Percentiles rank a stretch among this genome's conserved stretches.
Evolutionary conservation across 2,113 vertebrate species (phyloP).

Genomic region (Steatornis caripensis): DNA sequence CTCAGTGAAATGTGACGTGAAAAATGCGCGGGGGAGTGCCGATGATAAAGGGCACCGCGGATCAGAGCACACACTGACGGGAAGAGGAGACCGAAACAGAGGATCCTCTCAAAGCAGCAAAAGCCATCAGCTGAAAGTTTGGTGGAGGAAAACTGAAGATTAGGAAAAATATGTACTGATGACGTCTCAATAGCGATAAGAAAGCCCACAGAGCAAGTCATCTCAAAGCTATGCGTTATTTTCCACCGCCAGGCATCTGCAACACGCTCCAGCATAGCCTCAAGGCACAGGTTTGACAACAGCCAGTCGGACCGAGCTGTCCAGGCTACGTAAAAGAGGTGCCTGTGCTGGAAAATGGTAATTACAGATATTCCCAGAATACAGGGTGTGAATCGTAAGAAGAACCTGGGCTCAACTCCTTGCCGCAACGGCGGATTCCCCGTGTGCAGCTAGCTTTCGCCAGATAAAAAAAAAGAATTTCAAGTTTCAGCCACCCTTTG

Average conservation of each 20-base stretch:
- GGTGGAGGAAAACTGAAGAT: neutral
- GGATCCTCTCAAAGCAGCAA: neutral
- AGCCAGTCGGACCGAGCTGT: neutral
- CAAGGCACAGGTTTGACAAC: neutral
- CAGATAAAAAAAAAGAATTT: neutral
- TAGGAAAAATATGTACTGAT: neutral
- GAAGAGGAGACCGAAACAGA: neutral
- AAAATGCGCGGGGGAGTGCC: neutral
- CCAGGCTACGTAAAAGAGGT: neutral
- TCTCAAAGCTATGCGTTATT: neutral
- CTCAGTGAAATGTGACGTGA: neutral
- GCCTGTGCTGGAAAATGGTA: neutral
- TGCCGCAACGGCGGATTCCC: neutral
- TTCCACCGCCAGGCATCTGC: neutral
- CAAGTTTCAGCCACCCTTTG: neutral
- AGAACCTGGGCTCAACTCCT: neutral
- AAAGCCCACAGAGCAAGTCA: neutral
- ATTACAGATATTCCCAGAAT: neutral
- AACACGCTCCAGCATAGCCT: neutral
- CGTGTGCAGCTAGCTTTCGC: neutral
- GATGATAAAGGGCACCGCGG: neutral
- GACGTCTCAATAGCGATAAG: neutral
- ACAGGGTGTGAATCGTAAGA: neutral
- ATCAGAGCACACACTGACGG: neutral
- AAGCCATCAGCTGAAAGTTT: neutral